Conservation (phyloP, 1,140 invertebrate genomes). For the Drosophila cardini region DNA sequence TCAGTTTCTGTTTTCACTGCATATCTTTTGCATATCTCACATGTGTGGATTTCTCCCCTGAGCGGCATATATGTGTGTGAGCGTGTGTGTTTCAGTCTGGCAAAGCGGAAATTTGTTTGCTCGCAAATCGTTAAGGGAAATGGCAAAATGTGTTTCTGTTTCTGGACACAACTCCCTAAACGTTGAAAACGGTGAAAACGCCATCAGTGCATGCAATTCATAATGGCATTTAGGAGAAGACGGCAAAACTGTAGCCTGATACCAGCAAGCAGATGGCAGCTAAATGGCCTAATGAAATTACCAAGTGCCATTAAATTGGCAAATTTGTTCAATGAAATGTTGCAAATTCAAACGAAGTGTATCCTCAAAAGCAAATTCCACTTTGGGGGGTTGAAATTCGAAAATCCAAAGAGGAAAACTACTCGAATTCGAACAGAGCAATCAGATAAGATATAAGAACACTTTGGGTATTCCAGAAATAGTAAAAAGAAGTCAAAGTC, state of each 20-base stretch:
- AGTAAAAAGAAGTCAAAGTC: too few relatives aligned
- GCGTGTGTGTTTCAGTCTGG: slow-evolving; percentile 46
- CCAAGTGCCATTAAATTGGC: slow-evolving; percentile 56
- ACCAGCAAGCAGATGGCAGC: neutral
- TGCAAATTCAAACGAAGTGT: slow-evolving; percentile 12
- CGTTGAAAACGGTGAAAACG: slow-evolving; percentile 28
- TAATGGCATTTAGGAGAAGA: slow-evolving; percentile 43
- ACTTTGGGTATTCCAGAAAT: too few relatives aligned
- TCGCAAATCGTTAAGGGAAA: slow-evolving; percentile 74
- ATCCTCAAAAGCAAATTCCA: too few relatives aligned
- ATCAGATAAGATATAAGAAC: too few relatives aligned
- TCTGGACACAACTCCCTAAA: slow-evolving; percentile 30
- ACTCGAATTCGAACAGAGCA: too few relatives aligned
- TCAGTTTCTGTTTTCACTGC: slow-evolving; percentile 48
- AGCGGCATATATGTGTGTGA: slow-evolving; percentile 27
- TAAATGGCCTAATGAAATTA: slow-evolving; percentile 70
- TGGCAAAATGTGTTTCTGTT: slow-evolving; percentile 68
- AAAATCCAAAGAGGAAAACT: too few relatives aligned
- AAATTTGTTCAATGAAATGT: slow-evolving; percentile 27
- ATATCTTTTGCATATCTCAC: slow-evolving; percentile 23
- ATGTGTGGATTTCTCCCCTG: slow-evolving; percentile 22
- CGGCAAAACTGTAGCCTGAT: slow-evolving; percentile 25
- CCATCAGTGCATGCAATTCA: slow-evolving; percentile 54
- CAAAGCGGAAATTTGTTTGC: slow-evolving; percentile 78
- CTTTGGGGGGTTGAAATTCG: too few relatives aligned